phyloP scores from a whole-genome alignment of 2,888 invertebrate genomes.

The Saturnia japonica region DNA sequence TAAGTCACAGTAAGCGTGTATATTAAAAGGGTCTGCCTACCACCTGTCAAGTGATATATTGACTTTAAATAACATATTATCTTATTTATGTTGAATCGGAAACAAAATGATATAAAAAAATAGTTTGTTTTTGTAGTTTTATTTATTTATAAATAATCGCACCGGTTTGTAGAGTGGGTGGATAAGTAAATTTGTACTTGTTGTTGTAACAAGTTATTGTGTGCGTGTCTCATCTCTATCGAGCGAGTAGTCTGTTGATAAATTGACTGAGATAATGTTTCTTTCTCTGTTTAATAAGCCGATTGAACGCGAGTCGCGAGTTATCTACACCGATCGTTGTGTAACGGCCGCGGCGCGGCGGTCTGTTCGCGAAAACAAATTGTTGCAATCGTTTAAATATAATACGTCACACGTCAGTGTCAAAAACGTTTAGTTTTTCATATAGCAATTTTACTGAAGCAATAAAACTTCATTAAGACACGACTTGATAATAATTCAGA shows the following conservation, averaged over 20 bases:
- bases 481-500: too few species aligned
- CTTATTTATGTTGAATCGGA: slow-evolving; percentile 82
- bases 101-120: slow-evolving; percentile 77
- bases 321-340: slow-evolving; percentile 6
- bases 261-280: slow-evolving; percentile 69
- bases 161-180: slow-evolving; percentile 61
- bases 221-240: slow-evolving; percentile 44
- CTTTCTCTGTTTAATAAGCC: slow-evolving; percentile 61
- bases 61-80: slow-evolving; percentile 82
- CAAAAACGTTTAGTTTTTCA: neutral
- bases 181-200: slow-evolving; percentile 78
- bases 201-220: slow-evolving; percentile 49
- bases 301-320: slow-evolving; percentile 38
- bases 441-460: neutral
- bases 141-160: slow-evolving; percentile 68
- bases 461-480: neutral
- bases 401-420: neutral
- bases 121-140: slow-evolving; percentile 51
- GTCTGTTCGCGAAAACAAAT: neutral
- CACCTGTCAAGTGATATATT: slow-evolving; percentile 82
- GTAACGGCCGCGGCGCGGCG: neutral
- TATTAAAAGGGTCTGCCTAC: slow-evolving; percentile 58
- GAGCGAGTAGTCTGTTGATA: slow-evolving; percentile 56
- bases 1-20: slow-evolving; percentile 49
- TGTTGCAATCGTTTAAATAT: neutral